Conservation (phyloP, 1,140 invertebrate genomes). For the Drosophila kepulauana region DNA sequence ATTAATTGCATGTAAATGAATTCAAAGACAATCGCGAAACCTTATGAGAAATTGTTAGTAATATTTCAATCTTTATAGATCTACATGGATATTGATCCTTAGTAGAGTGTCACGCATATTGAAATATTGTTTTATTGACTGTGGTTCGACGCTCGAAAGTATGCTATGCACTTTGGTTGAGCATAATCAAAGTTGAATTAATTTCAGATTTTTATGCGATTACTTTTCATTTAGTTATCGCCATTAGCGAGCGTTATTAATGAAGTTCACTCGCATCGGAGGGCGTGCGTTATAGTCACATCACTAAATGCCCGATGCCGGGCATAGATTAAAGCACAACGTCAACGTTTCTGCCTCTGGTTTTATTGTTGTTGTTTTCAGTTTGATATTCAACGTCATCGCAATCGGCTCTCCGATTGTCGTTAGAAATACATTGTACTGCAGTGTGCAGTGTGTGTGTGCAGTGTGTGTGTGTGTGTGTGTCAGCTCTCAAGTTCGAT, state of each 20-base stretch:
- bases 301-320: conserved; percentile 31
- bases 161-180: background rate
- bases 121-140: background rate
- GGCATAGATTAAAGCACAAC: conserved; percentile 35
- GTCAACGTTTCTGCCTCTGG: background rate
- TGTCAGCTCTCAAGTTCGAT: conserved; percentile 13
- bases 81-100: too few relatives aligned
- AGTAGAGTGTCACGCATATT: background rate
- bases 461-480: background rate
- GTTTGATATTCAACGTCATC: conserved; percentile 34
- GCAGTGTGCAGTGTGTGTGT: background rate
- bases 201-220: background rate
- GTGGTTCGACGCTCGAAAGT: conserved; percentile 11
- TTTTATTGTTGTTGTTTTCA: background rate
- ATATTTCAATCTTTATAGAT: too few relatives aligned
- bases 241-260: background rate
- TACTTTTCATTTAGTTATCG: background rate
- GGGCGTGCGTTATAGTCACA: conserved; percentile 3
- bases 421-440: background rate
- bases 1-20: too few relatives aligned
- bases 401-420: conserved; percentile 7
- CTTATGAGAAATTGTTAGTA: too few relatives aligned
- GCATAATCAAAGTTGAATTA: background rate
- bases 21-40: too few relatives aligned
- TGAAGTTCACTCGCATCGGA: background rate